Evolutionary conservation across 2,888 invertebrate genomes (phyloP).

Genomic region (Lamproptera curius): DNA sequence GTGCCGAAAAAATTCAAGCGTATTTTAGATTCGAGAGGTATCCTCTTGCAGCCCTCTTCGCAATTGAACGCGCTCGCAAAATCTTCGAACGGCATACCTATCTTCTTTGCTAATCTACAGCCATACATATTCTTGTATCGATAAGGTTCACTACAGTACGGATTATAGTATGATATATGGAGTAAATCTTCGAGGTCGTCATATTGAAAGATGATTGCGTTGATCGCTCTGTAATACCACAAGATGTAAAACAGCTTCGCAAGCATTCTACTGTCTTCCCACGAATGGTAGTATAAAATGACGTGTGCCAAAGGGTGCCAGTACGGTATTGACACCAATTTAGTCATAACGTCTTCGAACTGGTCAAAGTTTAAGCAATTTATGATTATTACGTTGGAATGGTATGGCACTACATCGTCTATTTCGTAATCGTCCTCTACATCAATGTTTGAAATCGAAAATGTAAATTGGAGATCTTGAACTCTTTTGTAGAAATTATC

Average conservation of each 20-base stretch:
- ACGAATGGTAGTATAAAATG: constrained; percentile 44
- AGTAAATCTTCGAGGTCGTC: constrained; percentile 34
- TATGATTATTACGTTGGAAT: constrained; percentile 46
- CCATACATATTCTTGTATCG: constrained; percentile 40
- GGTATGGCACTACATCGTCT: constrained; percentile 43
- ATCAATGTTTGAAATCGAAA: constrained; percentile 36
- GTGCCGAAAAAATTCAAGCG: constrained; percentile 49
- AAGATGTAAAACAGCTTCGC: constrained; percentile 51
- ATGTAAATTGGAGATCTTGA: constrained; percentile 36
- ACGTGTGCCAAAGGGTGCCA: constrained; percentile 56
- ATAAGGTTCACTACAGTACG: constrained; percentile 43
- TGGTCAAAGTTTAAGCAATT: constrained; percentile 39
- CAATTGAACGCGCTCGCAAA: constrained; percentile 46
- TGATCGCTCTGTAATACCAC: constrained; percentile 53
- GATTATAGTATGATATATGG: constrained; percentile 42
- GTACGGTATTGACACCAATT: constrained; percentile 39
- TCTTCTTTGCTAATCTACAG: constrained; percentile 48
- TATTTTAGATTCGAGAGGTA: constrained; percentile 42
- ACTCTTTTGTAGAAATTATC: constrained; percentile 42
- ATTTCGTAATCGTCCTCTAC: constrained; percentile 38
- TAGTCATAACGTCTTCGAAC: constrained; percentile 46
- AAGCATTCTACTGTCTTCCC: constrained; percentile 29
- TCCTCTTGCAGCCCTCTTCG: constrained; percentile 46
- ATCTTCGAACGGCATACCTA: constrained; percentile 41
- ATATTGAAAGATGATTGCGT: constrained; percentile 46